A percentile compares a stretch with the other conserved stretches of the same genome.
These are phyloP conservation scores for Dicerorhinus sumatrensis DNA, from an alignment of 2,113 vertebrate genomes.

Conservation along the genomic window DNA sequence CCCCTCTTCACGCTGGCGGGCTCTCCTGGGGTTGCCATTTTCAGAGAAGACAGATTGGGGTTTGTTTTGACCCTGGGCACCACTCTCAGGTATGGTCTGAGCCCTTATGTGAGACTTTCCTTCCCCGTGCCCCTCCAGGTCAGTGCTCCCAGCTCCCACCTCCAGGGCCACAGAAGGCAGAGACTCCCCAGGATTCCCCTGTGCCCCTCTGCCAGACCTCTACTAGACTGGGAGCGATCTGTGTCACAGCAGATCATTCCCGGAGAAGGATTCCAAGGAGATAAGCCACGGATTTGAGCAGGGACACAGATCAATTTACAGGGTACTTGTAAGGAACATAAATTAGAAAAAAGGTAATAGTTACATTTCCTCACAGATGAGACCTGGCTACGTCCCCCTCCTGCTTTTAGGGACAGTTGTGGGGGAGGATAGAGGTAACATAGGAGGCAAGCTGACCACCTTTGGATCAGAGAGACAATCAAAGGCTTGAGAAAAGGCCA, in stretches of 20 bases:
- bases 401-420: neutral
- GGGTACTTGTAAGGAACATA: neutral
- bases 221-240: neutral
- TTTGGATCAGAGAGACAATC: neutral
- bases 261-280: neutral
- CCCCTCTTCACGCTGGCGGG: neutral
- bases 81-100: neutral
- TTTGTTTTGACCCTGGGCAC: neutral
- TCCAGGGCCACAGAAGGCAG: neutral
- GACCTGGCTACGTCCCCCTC: neutral
- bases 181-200: neutral
- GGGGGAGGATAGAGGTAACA: neutral
- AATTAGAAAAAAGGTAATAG: neutral
- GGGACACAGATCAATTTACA: neutral
- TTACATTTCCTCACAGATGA: neutral
- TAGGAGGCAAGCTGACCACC: neutral
- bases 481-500: neutral
- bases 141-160: neutral
- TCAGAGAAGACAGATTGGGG: neutral
- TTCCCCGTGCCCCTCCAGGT: neutral
- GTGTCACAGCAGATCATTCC: neutral
- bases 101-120: neutral
- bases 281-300: neutral
- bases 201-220: neutral
- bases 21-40: neutral